Percentiles rank a stretch among this genome's conserved stretches.
phyloP scores from a whole-genome alignment of 2,888 invertebrate genomes.

The Isotomurus palustris region DNA sequence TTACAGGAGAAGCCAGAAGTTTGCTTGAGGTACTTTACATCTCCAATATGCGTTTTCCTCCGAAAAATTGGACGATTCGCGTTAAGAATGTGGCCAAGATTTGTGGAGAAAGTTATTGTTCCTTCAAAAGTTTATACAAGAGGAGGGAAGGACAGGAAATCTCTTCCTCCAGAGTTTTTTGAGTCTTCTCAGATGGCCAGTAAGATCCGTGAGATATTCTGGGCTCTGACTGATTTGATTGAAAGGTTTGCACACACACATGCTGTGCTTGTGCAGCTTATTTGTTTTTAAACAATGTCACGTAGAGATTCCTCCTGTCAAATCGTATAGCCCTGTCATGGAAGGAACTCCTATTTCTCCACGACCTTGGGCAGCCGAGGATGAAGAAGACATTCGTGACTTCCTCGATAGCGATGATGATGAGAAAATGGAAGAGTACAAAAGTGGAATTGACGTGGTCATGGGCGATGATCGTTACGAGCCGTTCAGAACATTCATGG shows the following conservation, averaged over 20 bases:
- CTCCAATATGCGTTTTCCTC: constrained; percentile 33
- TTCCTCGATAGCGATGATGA: constrained; percentile 11
- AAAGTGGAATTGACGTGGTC: constrained; percentile 15
- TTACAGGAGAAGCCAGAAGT: constrained; percentile 33
- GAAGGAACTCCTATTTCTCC: constrained; percentile 18
- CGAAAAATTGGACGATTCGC: constrained; percentile 37
- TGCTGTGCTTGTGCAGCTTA: not conserved
- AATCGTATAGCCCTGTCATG: constrained; percentile 22
- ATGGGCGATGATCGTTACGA: constrained; percentile 11
- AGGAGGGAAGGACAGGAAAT: not conserved
- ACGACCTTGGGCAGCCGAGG: constrained; percentile 6
- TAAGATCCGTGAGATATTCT: constrained; percentile 19
- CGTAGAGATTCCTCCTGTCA: too few species aligned
- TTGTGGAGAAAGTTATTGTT: constrained; percentile 25
- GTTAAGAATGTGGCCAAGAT: constrained; percentile 31
- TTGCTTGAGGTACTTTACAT: constrained; percentile 36
- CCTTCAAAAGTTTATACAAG: constrained; percentile 9
- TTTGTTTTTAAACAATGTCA: too few species aligned
- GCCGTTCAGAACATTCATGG: constrained; percentile 16
- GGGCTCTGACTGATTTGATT: constrained; percentile 9
- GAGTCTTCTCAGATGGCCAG: constrained; percentile 18
- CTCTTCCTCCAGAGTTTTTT: constrained; percentile 17
- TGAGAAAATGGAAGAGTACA: constrained; percentile 6
- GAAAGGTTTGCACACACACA: constrained; percentile 8
- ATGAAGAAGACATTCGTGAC: not conserved